These are phyloP conservation scores for Amphiprion clarkii DNA, from an alignment of 2,797 vertebrate species.

Conservation along the genomic window DNA sequence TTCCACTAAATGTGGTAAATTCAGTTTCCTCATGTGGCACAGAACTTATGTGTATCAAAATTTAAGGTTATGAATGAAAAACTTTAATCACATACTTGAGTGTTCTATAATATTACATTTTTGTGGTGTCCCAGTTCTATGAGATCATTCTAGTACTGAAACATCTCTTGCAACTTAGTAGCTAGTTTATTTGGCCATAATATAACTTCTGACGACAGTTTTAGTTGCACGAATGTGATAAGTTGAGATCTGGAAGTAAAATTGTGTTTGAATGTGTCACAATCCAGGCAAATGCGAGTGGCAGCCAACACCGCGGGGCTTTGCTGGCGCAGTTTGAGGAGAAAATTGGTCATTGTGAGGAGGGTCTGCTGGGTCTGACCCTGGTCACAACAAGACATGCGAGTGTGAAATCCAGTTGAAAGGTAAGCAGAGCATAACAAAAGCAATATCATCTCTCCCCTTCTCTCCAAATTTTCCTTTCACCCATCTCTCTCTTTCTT, in stretches of 20 bases:
- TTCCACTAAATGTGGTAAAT: too few relatives aligned
- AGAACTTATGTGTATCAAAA: too few relatives aligned
- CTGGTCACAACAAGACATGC: conserved; percentile 77
- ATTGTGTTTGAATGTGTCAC: conserved; percentile 40
- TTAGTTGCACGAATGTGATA: not conserved
- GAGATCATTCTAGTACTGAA: not conserved
- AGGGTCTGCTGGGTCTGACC: conserved; percentile 83
- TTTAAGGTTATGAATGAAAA: too few relatives aligned
- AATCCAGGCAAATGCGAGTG: conserved; percentile 73
- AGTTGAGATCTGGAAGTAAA: conserved; percentile 14
- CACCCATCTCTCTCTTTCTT: conserved; percentile 63
- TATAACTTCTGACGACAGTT: not conserved
- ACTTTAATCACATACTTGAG: too few relatives aligned
- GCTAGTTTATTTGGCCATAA: not conserved
- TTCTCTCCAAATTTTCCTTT: conserved; percentile 64
- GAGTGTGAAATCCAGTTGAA: conserved; percentile 90
- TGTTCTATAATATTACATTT: too few relatives aligned
- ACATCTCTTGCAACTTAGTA: not conserved
- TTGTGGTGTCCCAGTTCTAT: not conserved
- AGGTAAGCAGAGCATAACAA: conserved; percentile 87
- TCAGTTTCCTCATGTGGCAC: too few relatives aligned
- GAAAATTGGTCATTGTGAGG: conserved; percentile 85
- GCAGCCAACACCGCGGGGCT: conserved; percentile 65
- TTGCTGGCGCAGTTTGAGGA: conserved; percentile 64
- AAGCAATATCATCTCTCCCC: conserved; percentile 84